These are phyloP conservation scores for Forbesichthys papilliferus DNA, from an alignment of 2,113 vertebrate species.

Conservation along the genomic window DNA sequence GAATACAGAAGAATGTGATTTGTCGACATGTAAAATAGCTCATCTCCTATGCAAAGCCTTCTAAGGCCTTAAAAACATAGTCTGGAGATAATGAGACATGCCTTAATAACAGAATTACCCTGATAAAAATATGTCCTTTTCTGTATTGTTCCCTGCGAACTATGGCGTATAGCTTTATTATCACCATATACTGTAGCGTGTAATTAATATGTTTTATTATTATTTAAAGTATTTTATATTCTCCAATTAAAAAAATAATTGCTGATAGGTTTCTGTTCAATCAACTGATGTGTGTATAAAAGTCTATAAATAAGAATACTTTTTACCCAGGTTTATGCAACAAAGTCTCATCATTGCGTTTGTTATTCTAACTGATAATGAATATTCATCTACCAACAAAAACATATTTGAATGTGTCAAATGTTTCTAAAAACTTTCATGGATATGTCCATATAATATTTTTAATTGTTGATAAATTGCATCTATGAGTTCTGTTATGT, in stretches of 20 bases:
- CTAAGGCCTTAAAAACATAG: constrained; percentile 14
- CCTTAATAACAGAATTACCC: not conserved
- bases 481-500: not conserved
- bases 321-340: not conserved
- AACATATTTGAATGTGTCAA: constrained; percentile 16
- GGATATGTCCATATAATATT: not conserved
- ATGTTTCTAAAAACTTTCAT: constrained; percentile 10
- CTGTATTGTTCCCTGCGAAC: not conserved
- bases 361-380: not conserved
- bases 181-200: not conserved
- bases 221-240: too few species aligned
- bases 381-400: not conserved
- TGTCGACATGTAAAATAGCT: constrained; percentile 37
- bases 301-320: not conserved
- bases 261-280: not conserved
- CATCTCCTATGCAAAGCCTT: constrained; percentile 22
- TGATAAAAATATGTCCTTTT: not conserved
- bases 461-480: not conserved
- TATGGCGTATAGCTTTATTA: not conserved
- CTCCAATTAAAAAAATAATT: not conserved
- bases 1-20: constrained; percentile 54
- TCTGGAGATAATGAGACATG: constrained; percentile 5
- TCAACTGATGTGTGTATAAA: not conserved
- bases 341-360: not conserved
- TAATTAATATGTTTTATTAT: too few species aligned